Evolutionary conservation across 2,888 invertebrate species (phyloP), one percentile per base, ranked within the genome.

Genomic region (Candidula unifasciata): DNA sequence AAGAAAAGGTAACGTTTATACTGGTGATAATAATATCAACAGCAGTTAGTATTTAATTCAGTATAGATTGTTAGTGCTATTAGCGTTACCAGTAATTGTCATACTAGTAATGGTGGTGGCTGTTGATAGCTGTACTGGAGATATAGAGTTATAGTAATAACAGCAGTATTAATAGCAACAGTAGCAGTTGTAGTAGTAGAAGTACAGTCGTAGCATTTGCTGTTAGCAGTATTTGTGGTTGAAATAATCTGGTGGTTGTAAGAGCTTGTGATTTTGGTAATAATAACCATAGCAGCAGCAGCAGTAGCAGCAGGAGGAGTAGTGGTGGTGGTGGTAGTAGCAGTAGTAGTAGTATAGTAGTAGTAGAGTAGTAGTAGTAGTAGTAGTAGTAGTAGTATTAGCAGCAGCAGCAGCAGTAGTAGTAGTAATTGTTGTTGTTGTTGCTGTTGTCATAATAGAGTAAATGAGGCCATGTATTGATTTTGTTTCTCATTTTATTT

Each of bases 321-420:
- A 60, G 60, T 60, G 21, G 60, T 60, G 2, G 60, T 24, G 21
- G 60, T 60, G 21, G 60, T 60, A 60, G 60, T 60, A 60, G 60
- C 18, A 60, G 60, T 60, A 60, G 60, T n/a, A 24, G n/a, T 60
- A 60, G 60, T n/a, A 60, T 60, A 60, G 60, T 60, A 60, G 60
- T 60, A 60, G 60, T n/a, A 60, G 60, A n/a, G n/a, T 60, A 60
- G 60, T n/a, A 60, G 60, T 60, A 60, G 60, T 60, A 60, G 60
- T 60, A 60, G 60, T n/a, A 60, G 60, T 44, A 60, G 60, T 60
- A 60, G 60, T 24, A 60, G 60, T 60, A 71, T 8, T 52, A 35
- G 60, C n/a, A 60, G 60, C 60, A 60, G 60, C n/a, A 60, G 60
- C 60, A 24, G n/a, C n/a, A 60, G 60, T n/a, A 60, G 60, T 60